Percentiles rank a stretch among this genome's conserved stretches.
phyloP scores from a whole-genome alignment of 2,113 vertebrate genomes.

The Salvelinus namaycush region DNA sequence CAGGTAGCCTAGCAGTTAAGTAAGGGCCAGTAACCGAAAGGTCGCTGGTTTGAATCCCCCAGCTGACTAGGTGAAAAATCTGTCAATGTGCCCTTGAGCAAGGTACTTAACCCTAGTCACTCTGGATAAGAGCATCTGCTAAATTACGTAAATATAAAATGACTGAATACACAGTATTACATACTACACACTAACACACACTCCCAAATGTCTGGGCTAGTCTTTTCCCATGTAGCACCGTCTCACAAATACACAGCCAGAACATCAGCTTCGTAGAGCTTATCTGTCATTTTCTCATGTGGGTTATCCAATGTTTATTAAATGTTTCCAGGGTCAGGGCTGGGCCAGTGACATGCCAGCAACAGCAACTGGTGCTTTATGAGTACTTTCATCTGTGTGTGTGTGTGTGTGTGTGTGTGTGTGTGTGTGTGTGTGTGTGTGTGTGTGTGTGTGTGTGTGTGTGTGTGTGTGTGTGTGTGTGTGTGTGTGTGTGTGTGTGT shows the following conservation, averaged over 20 bases:
- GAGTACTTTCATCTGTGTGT: conserved; percentile 15
- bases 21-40: too few species aligned
- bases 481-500: neutral
- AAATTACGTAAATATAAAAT: too few species aligned
- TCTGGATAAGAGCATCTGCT: too few species aligned
- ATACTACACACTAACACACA: conserved; percentile 17
- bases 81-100: too few species aligned
- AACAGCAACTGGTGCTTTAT: neutral
- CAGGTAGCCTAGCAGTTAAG: too few species aligned
- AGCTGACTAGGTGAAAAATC: too few species aligned
- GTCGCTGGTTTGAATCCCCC: too few species aligned
- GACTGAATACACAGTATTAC: too few species aligned
- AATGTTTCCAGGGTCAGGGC: conserved; percentile 61
- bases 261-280: conserved; percentile 46
- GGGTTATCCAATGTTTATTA: conserved; percentile 54
- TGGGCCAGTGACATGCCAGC: conserved; percentile 36
- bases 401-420: conserved; percentile 19
- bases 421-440: conserved; percentile 15
- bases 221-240: conserved; percentile 43
- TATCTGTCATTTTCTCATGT: conserved; percentile 51
- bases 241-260: neutral
- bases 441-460: neutral
- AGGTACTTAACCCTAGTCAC: too few species aligned
- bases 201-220: conserved; percentile 47
- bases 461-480: too few species aligned